Evolutionary conservation across 2,888 invertebrate species (phyloP).

Genomic region (Zelleria hepariella): DNA sequence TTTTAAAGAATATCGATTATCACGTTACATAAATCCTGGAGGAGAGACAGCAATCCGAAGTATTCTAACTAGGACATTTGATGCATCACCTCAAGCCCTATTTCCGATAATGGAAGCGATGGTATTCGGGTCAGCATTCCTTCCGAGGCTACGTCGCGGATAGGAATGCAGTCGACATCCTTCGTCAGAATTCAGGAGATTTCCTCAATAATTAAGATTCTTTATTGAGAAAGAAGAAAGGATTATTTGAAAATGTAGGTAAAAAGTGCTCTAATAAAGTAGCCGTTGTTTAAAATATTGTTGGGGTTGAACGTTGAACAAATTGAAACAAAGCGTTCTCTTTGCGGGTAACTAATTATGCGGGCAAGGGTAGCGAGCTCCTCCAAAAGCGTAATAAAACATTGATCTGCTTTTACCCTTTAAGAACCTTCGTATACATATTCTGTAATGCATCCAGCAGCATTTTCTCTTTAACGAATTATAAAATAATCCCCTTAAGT

Average conservation of each 20-base stretch:
- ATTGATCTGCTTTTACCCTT: constrained; percentile 8
- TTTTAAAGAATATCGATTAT: too few relatives aligned
- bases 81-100: constrained; percentile 13
- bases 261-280: background rate
- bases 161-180: constrained; percentile 37
- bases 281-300: background rate
- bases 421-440: constrained; percentile 8
- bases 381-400: constrained; percentile 5
- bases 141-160: constrained; percentile 32
- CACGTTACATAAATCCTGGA: too few relatives aligned
- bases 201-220: background rate
- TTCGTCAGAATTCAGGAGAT: background rate
- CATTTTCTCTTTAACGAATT: background rate
- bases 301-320: constrained; percentile 33
- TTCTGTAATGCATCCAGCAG: constrained; percentile 6
- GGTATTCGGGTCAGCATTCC: constrained; percentile 48
- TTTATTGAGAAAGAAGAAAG: background rate
- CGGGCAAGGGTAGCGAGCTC: constrained; percentile 23
- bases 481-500: background rate
- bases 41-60: too few relatives aligned
- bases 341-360: constrained; percentile 34
- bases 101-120: constrained; percentile 17
- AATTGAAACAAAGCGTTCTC: constrained; percentile 32
- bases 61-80: background rate
- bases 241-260: background rate